Conservation (phyloP, 2,888 invertebrate genomes). For the Tiliacea citrago region DNA sequence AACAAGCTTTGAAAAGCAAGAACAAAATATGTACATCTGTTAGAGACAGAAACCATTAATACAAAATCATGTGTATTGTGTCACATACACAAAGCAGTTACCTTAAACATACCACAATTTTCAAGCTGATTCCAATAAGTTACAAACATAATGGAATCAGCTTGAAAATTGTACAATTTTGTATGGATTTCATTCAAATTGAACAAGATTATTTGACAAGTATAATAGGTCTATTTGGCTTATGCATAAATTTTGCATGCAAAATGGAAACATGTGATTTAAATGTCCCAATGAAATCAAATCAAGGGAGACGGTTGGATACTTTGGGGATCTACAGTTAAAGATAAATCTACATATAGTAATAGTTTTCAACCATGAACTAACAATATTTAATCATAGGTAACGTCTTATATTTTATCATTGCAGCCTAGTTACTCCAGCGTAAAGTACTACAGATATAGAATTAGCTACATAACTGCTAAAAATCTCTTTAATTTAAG, state of each 20-base stretch:
- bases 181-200: not conserved
- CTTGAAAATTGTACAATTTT: not conserved
- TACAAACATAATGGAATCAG: not conserved
- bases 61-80: not conserved
- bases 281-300: not conserved
- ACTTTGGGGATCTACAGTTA: slow-evolving; percentile 4
- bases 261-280: not conserved
- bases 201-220: not conserved
- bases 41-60: not conserved
- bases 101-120: too few relatives aligned
- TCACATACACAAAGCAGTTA: slow-evolving; percentile 12
- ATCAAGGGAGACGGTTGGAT: not conserved
- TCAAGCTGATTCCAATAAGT: too few relatives aligned
- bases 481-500: slow-evolving; percentile 37
- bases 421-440: slow-evolving; percentile 19
- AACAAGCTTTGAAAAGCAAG: not conserved
- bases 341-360: slow-evolving; percentile 1
- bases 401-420: slow-evolving; percentile 35
- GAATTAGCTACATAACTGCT: not conserved
- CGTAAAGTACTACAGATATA: slow-evolving; percentile 3
- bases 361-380: slow-evolving; percentile 13
- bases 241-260: not conserved
- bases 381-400: slow-evolving; percentile 24
- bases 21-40: slow-evolving; percentile 11
- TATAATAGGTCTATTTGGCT: not conserved